Conservation (phyloP, 2,888 invertebrate species). For the Stomorhina lunata region DNA sequence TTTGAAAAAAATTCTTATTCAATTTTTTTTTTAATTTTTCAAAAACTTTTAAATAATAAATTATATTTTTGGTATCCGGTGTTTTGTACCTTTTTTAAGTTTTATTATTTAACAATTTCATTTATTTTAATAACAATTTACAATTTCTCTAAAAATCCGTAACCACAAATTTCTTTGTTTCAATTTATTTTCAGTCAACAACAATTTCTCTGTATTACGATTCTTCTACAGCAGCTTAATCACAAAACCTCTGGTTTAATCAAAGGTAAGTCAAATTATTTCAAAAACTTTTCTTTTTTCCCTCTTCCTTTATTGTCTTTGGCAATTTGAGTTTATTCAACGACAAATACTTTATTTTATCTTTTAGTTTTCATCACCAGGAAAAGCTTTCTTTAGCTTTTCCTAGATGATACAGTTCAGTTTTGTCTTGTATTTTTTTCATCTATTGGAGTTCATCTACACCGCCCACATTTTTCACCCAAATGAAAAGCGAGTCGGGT, state of each 20-base stretch:
- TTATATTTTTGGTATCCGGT: too few relatives aligned
- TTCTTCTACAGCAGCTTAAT: not conserved
- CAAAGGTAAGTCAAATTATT: constrained; percentile 28
- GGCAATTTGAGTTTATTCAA: not conserved
- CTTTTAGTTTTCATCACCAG: constrained; percentile 7
- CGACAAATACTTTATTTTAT: not conserved
- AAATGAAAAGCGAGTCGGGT: not conserved
- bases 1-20: too few relatives aligned
- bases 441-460: not conserved
- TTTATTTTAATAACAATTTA: constrained; percentile 3
- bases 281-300: not conserved
- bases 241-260: not conserved
- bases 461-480: constrained; percentile 22
- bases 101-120: not conserved
- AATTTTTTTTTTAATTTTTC: too few relatives aligned
- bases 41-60: too few relatives aligned
- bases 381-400: too few relatives aligned
- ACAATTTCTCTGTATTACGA: not conserved
- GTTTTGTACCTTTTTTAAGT: too few relatives aligned
- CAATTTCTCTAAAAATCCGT: not conserved
- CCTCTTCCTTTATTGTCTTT: not conserved
- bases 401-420: not conserved
- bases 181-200: constrained; percentile 17
- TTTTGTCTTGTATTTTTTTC: not conserved
- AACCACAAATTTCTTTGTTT: not conserved